Evolutionary conservation across 2,113 vertebrate genomes (phyloP), one percentile per base, ranked within the genome.

Genomic region (Labeo rohita): DNA sequence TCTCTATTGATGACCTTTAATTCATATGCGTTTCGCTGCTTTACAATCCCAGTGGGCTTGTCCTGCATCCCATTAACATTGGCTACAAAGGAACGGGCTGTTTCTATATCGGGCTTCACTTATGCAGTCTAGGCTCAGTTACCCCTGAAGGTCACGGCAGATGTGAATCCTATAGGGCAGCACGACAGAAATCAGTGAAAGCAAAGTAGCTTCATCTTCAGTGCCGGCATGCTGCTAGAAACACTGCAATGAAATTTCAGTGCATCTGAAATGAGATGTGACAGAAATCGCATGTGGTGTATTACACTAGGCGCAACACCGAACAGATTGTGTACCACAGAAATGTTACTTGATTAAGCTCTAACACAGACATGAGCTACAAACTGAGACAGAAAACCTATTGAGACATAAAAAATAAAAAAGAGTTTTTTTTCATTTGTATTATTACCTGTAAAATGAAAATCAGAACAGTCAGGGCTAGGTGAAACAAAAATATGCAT

Each of bases 91-190:
- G 39, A 84, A 81, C 79, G 59, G 72, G 39, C 39, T 1, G 39
- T 78, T 73, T 83, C 83, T 87, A 80, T 76, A 76, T 80, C 54
- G 12, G 70, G 59, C 18, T 81, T 87, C 16, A n/a, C 82, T n/a
- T n/a, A 54, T 16, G 45, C 52, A 54, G 82, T 59, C 45, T 18
- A 76, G 61, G 16, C 43, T 59, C 15, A 36, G 54, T 84, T 47
- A 70, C 65, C 85, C 78, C 76, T 84, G 43, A 74, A 80, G 70
- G 86, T 85, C 21, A 66, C 15, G 5, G 52, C 70, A 34, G 70
- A 70, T 56, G 39, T 8, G 16, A 73, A 70, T 63, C 61, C 77
- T 82, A 49, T 47, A 63, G 63, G 78, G 52, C 78, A 85, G 61
- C 83, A 68, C n/a, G 39, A 54, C 82, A 79, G 43, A 65, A 52